These are phyloP conservation scores for Aethes cnicana DNA, from an alignment of 2,888 invertebrate genomes.

Conservation along the genomic window DNA sequence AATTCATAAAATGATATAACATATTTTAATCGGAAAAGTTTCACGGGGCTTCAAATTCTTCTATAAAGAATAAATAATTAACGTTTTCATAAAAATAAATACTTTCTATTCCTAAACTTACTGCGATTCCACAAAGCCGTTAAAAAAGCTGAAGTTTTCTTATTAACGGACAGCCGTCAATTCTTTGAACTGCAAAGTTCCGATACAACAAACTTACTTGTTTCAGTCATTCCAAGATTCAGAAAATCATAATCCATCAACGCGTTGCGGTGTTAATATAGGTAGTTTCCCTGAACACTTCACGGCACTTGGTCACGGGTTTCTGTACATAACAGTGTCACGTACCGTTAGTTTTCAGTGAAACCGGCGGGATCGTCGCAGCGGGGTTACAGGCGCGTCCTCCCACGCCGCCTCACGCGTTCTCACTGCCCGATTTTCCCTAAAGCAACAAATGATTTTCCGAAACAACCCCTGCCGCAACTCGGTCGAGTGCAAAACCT, in stretches of 20 bases:
- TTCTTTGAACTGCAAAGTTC: too few species aligned
- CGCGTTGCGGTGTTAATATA: slow-evolving; percentile 39
- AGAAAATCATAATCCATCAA: slow-evolving; percentile 61
- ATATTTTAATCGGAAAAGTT: too few species aligned
- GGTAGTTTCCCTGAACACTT: slow-evolving; percentile 5
- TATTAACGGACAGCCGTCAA: slow-evolving; percentile 3
- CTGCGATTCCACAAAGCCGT: background rate
- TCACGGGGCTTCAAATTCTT: too few species aligned
- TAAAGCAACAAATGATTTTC: slow-evolving; percentile 75
- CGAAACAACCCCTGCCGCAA: slow-evolving; percentile 69
- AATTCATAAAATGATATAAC: too few species aligned
- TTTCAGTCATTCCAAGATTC: slow-evolving; percentile 72
- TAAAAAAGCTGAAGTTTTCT: slow-evolving; percentile 5
- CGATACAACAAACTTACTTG: slow-evolving; percentile 57
- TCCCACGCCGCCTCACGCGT: slow-evolving; percentile 39
- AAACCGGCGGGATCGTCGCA: slow-evolving; percentile 33
- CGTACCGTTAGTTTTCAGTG: slow-evolving; percentile 44
- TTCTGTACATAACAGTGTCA: slow-evolving; percentile 35
- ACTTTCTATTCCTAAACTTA: slow-evolving; percentile 10
- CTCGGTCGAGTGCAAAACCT: slow-evolving; percentile 80
- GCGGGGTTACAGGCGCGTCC: slow-evolving; percentile 30
- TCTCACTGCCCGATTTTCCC: slow-evolving; percentile 56
- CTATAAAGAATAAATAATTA: background rate
- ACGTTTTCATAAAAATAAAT: slow-evolving; percentile 9
- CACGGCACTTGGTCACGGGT: slow-evolving; percentile 15